These are phyloP conservation scores for Drosophila anomalata DNA, from an alignment of 2,888 invertebrate genomes.

Conservation along the genomic window DNA sequence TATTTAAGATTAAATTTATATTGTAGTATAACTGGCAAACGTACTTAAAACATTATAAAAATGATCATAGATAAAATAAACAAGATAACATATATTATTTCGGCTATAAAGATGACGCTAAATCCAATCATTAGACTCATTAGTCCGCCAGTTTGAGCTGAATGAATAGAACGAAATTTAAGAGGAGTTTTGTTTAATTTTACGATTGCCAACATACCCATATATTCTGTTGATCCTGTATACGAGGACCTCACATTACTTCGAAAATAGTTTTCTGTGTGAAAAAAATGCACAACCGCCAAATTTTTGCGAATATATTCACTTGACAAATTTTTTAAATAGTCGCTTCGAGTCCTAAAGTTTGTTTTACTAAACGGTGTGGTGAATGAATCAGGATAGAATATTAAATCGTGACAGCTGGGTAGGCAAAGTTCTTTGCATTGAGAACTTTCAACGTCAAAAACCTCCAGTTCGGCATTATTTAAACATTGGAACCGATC, in stretches of 20 bases:
- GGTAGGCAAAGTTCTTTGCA: conserved; percentile 86
- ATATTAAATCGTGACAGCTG: conserved; percentile 90
- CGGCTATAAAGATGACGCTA: conserved; percentile 90
- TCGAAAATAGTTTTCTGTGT: conserved; percentile 88
- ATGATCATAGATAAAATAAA: conserved; percentile 84
- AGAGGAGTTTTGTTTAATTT: neutral
- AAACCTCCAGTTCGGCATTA: conserved; percentile 69
- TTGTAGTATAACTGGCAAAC: too few species aligned
- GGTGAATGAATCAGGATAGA: conserved; percentile 86
- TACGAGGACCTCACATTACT: conserved; percentile 89
- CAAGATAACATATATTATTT: conserved; percentile 89
- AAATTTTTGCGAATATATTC: conserved; percentile 85
- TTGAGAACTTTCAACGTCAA: conserved; percentile 31
- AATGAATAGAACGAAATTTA: conserved; percentile 49
- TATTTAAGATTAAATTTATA: too few species aligned
- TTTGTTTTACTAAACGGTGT: conserved; percentile 84
- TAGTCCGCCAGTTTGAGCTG: conserved; percentile 92
- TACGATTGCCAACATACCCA: conserved; percentile 87
- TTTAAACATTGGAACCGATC: conserved; percentile 87
- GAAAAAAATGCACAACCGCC: conserved; percentile 89
- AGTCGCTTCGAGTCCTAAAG: conserved; percentile 44
- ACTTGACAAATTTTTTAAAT: conserved; percentile 57
- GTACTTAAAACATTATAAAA: conserved; percentile 79
- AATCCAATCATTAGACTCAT: conserved; percentile 92
- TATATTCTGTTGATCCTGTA: conserved; percentile 91